Evolutionary conservation across 2,113 vertebrate species (phyloP), one percentile per base, ranked within the genome.

Genomic region (Ptychochromis oligacanthus): DNA sequence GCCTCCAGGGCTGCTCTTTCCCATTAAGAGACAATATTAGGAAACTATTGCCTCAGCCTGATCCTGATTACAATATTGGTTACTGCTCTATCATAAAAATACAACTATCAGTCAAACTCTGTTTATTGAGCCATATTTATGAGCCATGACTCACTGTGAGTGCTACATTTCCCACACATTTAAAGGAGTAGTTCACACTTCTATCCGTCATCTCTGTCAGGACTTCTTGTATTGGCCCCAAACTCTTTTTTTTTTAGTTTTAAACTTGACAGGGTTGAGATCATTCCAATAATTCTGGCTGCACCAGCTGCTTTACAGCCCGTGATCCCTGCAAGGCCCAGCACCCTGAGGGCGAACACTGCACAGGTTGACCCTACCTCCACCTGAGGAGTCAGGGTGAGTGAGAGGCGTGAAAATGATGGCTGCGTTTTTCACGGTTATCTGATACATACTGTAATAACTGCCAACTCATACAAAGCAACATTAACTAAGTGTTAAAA

Each of bases 181-280:
- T 98, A 1, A 99, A 96, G 14, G 97, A 97, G 77, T 97, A 99
- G 92, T 98, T 97, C 81, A 98, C 97, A 1, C 97, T 97, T 0
- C 96, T 96, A 0, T 93, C 92, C 0, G 97, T 98, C 96, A 98
- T 92, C 84, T 98, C 97, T 1, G 86, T 84, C 82, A 99, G 79
- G 56, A 97, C 96, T 28, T 99, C 95, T 0, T 98, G 96, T 81
- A 97, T 88, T 34, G n/a, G n/a, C n/a, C n/a, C n/a, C n/a, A n/a
- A n/a, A n/a, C n/a, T n/a, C n/a, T n/a, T n/a, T n/a, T n/a, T n/a
- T n/a, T n/a, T n/a, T n/a, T n/a, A n/a, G n/a, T n/a, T n/a, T n/a
- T n/a, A n/a, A n/a, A n/a, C 92, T 98, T 99, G 14, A 90, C 84
- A 0, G 26, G 94, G 3, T 98, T 98, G 93, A 97, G 93, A 77